A percentile compares a stretch with the other conserved stretches of the same genome.
Conservation (phyloP, 30 jellyfish, hydroid and myxozoan genomes). For the Calvadosia cruxmelitensis region DNA sequence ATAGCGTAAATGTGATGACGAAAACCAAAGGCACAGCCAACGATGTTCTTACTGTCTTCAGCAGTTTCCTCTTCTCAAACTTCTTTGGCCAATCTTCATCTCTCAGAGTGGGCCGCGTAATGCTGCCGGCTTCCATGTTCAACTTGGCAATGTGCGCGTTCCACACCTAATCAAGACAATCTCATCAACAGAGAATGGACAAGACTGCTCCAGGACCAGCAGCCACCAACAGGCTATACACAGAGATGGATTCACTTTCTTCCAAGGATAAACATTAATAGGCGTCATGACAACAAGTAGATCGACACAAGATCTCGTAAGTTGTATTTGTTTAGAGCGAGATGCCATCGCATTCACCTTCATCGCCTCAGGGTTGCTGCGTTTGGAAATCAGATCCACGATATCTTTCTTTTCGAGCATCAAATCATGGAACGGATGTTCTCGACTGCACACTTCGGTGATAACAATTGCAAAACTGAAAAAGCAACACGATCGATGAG, state of each 20-base stretch:
- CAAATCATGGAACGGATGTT: conserved; percentile 56
- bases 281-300: no score
- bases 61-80: conserved; percentile 50
- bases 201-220: no score
- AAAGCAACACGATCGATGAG: not conserved
- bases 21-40: not conserved
- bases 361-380: conserved; percentile 25
- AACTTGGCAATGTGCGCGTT: conserved; percentile 59
- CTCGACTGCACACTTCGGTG: conserved; percentile 78
- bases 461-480: conserved; percentile 68
- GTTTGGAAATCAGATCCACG: conserved; percentile 41
- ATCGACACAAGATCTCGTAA: no score
- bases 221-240: no score
- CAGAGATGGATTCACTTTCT: no score
- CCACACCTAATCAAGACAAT: conserved; percentile 45
- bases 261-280: no score
- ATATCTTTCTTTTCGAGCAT: conserved; percentile 43
- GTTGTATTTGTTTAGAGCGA: not conserved
- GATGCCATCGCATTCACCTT: conserved; percentile 11
- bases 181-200: no score
- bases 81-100: conserved; percentile 73
- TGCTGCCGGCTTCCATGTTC: conserved; percentile 79
- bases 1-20: not conserved
- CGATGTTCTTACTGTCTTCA: conserved; percentile 36
- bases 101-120: conserved; percentile 64